Base-by-base conservation (phyloP, 2,797 vertebrate species). In the Chiloscyllium punctatum region DNA sequence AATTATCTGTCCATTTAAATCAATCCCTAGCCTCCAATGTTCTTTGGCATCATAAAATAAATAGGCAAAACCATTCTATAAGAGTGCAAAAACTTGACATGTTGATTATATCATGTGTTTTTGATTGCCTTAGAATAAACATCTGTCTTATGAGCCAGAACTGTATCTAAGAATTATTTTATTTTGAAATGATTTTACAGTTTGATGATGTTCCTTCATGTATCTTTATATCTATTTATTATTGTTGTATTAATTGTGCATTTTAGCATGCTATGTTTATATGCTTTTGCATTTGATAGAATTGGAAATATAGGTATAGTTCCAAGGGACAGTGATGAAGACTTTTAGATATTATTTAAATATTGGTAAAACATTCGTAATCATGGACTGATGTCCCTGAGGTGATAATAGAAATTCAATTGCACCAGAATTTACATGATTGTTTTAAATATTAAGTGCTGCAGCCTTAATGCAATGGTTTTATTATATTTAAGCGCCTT, bases 1-100 rank as follows among this genome's bases (percentile, higher is more conserved):
- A 74, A 95, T 77, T 71, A 95, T 48, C 94, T 23, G 2, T 95
- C n/a, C 30, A 53, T 30, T 95, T 95, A 77, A 72, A 77, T 74
- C 68, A 15, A 48, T 77, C 1, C 15, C 72, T 53, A 53, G 8
- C 7, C 51, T 95, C n/a, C 53, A 77, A 77, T n/a, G 68, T 68
- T 51, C 42, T 53, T 2, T 95, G 48, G 48, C 57, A 91, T 66
- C 51, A 30, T 30, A 77, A n/a, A 48, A 77, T 9, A 51, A 53
- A 16, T 33, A 16, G 88, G 33, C 15, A 66, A 53, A 74, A 2
- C 30, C 42, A 77, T 30, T 8, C 71, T 2, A 69, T 42, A 25
- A 42, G 37, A 92, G 66, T 25, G 18, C 90, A 92, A 37, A 92
- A 33, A 18, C 15, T 8, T 42, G 33, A 74, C 13, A 74, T 15